Evolutionary conservation across 2,797 vertebrate genomes (phyloP).

Genomic region (Chaunax sp.): DNA sequence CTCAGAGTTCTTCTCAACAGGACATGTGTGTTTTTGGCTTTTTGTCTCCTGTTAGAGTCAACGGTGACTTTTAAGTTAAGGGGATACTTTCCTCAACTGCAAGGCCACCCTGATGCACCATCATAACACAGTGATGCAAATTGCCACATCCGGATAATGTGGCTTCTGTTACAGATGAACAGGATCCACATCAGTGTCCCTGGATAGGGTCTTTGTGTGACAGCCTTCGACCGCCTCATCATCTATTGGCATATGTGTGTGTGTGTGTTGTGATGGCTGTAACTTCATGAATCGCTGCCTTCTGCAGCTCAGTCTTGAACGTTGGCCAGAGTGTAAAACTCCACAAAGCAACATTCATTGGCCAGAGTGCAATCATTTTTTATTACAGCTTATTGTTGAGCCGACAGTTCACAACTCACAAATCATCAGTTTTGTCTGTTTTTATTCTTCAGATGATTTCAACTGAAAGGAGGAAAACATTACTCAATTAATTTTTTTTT

Average conservation of each 20-base stretch:
- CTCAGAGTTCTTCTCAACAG: too few species aligned
- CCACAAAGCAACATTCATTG: constrained; percentile 35
- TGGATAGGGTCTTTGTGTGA: constrained; percentile 29
- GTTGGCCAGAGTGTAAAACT: constrained; percentile 23
- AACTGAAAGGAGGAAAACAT: constrained; percentile 32
- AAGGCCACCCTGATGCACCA: constrained; percentile 3
- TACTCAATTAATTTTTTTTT: constrained; percentile 29
- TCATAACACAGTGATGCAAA: constrained; percentile 19
- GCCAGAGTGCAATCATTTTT: constrained; percentile 30
- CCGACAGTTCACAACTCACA: constrained; percentile 36
- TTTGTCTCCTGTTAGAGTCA: constrained; percentile 13
- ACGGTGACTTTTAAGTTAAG: constrained; percentile 14
- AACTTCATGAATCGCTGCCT: constrained; percentile 50
- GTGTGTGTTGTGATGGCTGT: constrained; percentile 43
- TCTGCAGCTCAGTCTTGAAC: constrained; percentile 46
- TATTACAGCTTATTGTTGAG: constrained; percentile 45
- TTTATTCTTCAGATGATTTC: constrained; percentile 11
- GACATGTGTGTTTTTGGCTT: too few species aligned
- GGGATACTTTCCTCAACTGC: neutral
- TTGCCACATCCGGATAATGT: constrained; percentile 18
- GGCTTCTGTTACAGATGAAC: constrained; percentile 25
- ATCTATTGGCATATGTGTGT: constrained; percentile 53
- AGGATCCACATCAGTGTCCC: constrained; percentile 5
- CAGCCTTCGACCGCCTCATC: constrained; percentile 34
- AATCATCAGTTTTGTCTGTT: constrained; percentile 37